Conservation (phyloP, 2,888 invertebrate species). For the Nymphalis polychloros region DNA sequence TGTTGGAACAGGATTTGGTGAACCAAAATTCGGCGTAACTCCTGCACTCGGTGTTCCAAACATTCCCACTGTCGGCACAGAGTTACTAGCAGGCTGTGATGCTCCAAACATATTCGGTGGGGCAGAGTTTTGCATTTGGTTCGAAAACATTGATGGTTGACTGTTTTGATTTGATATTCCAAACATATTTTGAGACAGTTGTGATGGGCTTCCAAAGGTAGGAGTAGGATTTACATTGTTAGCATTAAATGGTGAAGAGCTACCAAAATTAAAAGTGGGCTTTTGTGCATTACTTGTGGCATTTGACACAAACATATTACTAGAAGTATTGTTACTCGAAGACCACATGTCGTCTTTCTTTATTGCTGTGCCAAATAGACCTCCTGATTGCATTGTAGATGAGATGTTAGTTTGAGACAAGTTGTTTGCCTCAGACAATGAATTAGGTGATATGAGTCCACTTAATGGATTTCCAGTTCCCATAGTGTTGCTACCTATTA, state of each 20-base stretch:
- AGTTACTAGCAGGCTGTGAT: slow-evolving; percentile 44
- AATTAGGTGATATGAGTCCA: slow-evolving; percentile 42
- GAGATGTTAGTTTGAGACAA: slow-evolving; percentile 6
- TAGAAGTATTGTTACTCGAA: slow-evolving; percentile 42
- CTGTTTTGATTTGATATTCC: slow-evolving; percentile 51
- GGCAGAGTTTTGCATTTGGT: slow-evolving; percentile 45
- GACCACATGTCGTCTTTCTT: slow-evolving; percentile 63
- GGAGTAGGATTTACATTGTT: slow-evolving; percentile 35
- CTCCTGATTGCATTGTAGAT: slow-evolving; percentile 27
- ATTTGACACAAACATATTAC: slow-evolving; percentile 53
- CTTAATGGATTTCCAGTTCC: slow-evolving; percentile 39
- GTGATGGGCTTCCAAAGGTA: slow-evolving; percentile 48
- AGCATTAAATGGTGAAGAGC: slow-evolving; percentile 50
- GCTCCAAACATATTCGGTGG: slow-evolving; percentile 54
- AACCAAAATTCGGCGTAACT: slow-evolving; percentile 53
- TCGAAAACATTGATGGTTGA: slow-evolving; percentile 54
- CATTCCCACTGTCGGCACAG: slow-evolving; percentile 46
- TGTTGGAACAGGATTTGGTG: slow-evolving; percentile 41
- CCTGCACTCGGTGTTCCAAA: slow-evolving; percentile 52
- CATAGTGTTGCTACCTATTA: slow-evolving; percentile 20
- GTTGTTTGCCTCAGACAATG: slow-evolving; percentile 28
- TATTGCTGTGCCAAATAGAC: slow-evolving; percentile 50
- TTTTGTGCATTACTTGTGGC: slow-evolving; percentile 48
- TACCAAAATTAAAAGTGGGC: slow-evolving; percentile 59
- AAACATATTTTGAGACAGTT: slow-evolving; percentile 52